Base-by-base conservation (phyloP, 2,888 invertebrate genomes). In the Agapostemon virescens region DNA sequence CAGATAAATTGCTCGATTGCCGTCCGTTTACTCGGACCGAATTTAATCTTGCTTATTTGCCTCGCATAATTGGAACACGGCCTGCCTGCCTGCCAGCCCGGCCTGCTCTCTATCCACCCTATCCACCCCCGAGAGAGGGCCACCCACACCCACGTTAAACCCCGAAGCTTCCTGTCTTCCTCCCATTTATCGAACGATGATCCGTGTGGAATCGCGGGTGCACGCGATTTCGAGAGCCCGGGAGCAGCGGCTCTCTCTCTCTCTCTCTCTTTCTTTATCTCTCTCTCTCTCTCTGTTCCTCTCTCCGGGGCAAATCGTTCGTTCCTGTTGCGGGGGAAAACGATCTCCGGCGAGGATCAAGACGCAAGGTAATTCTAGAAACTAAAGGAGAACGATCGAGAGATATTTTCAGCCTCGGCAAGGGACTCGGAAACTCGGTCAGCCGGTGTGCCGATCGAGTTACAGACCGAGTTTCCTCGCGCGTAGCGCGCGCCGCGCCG, bases 41-140 rank as follows among this genome's bases (percentile, higher is more conserved):
- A 84, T 85, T 86, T 79, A 85, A 85, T 86, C 84, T 79, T 79
- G 72, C 71, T 86, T 85, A 85, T 86, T 85, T 85, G 71, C 85
- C 69, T 78, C 77, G 82, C 82, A 86, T 86, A 85, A 85, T 85
- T 85, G 82, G 79, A 84, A 74, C 85, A 79, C 86, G 84, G 77
- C 76, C 80, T 30, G 52, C 64, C 30, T 33, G 55, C 30, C 52
- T 13, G 4, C 20, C 73, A 2, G 4, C 13, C 13, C 73, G 2
- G 4, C 7, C 63, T n/a, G 68, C 63, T 17, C 63, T 55, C 40
- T 63, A 40, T 74, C 17, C 64, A 64, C 45, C 55, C 63, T 33
- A 33, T 33, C 33, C 55, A 20, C 33, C 20, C 42, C 42, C 38
- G 55, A 17, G 30, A 55, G 49, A 11, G n/a, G 49, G 49, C 55